Evolutionary conservation across 1,140 invertebrate genomes (phyloP).

Genomic region (Drosophila tropicalis): DNA sequence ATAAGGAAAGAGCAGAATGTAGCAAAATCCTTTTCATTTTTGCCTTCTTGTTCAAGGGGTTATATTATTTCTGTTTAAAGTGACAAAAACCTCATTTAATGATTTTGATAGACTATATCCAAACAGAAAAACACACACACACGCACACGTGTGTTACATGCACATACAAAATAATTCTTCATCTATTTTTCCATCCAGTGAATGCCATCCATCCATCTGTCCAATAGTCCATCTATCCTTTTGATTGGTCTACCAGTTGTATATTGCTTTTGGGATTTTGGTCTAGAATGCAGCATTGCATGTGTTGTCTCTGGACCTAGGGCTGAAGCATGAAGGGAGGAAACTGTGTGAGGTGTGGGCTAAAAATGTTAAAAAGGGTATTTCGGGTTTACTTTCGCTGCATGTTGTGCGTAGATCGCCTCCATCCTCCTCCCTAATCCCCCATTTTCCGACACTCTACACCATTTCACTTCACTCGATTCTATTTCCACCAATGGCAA

Average conservation of each 20-base stretch:
- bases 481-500: constrained; percentile 35
- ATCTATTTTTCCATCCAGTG: not conserved
- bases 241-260: constrained; percentile 31
- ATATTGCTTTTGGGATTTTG: constrained; percentile 54
- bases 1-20: not conserved
- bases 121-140: not conserved
- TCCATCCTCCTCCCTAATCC: not conserved
- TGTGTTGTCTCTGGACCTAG: constrained; percentile 22
- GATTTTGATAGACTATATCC: constrained; percentile 25
- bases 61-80: constrained; percentile 16
- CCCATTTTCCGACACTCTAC: not conserved
- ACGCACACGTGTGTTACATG: too few species aligned
- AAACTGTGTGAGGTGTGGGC: not conserved
- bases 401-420: constrained; percentile 12
- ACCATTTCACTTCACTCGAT: not conserved
- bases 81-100: constrained; percentile 11
- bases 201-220: constrained; percentile 15
- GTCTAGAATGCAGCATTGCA: constrained; percentile 27
- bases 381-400: constrained; percentile 12
- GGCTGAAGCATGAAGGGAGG: too few species aligned
- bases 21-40: constrained; percentile 11
- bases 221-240: constrained; percentile 5
- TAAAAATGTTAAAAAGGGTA: constrained; percentile 13
- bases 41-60: not conserved
- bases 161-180: not conserved